Base-by-base conservation (phyloP, 2,113 vertebrate species). In the Hyperoodon ampullatus region DNA sequence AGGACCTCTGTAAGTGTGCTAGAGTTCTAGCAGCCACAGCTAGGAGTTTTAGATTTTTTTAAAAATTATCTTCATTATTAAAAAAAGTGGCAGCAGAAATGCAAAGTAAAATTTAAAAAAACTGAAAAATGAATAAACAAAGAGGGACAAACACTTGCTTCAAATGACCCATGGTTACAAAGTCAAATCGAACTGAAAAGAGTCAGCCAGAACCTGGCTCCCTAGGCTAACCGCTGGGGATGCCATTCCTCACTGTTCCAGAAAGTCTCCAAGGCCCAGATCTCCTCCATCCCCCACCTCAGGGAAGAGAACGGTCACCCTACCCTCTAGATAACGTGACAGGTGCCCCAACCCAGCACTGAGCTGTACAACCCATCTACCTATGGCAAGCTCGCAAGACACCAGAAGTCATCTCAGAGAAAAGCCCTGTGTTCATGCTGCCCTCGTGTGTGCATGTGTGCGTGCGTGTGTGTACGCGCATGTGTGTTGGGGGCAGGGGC, bases 1-100 rank as follows among this genome's bases (percentile, higher is more conserved):
- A 87, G 44, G 53, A 83, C 44, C n/a, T 24, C 10, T 61, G 35
- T 44, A 44, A 70, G 23, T 55, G 33, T 70, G 42, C n/a, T 47
- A 50, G 93, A 30, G 30, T 93, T 60, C 68, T 11, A 11, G 15
- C 4, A 91, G 26, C 44, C 26, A 55, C 2, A 60, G 35, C 35
- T 15, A 50, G 61, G 44, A 28, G 53, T 71, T 90, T 23, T 7
- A 28, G 35, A 23, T 83, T 18, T 77, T 92, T 55, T 9, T 10
- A 10, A n/a, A n/a, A 85, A 85, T 74, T 19, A 18, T 8, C 75
- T 95, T 83, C 55, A 78, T 58, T 70, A 63, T 68, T 71, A 70
- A 90, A 91, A 91, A 19, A 68, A 68, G 4, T 15, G 61, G 18
- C 35, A 55, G 53, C 78, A 61, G 68, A 77, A 82, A 18, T 44